A percentile compares a stretch with the other conserved stretches of the same genome.
phyloP scores from a whole-genome alignment of 1,140 invertebrate species.

The Macrotrachela quadricornifera region DNA sequence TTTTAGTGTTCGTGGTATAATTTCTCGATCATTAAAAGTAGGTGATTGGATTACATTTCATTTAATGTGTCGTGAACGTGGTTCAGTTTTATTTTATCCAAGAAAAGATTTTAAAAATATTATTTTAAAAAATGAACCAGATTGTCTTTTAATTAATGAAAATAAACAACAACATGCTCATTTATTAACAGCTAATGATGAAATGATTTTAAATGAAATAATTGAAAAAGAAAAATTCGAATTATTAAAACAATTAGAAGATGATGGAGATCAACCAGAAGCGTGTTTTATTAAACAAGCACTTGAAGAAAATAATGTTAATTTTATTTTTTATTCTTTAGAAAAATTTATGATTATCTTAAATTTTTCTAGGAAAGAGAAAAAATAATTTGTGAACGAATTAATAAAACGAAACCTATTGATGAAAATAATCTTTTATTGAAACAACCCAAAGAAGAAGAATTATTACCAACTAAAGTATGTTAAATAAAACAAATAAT shows the following conservation, averaged over 20 bases:
- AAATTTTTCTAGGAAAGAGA: slow-evolving; percentile 32
- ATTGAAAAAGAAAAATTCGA: slow-evolving; percentile 48
- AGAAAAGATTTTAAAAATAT: neutral
- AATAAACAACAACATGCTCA: neutral
- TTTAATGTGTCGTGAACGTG: neutral
- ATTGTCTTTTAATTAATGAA: too few relatives aligned
- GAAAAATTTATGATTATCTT: too few relatives aligned
- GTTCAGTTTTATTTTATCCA: neutral
- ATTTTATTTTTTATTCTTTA: too few relatives aligned
- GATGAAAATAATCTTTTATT: neutral
- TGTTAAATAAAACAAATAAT: too few relatives aligned
- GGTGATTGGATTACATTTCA: neutral
- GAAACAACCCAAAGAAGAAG: neutral
- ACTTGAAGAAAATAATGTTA: slow-evolving; percentile 21
- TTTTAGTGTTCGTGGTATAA: neutral
- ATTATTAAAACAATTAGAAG: slow-evolving; percentile 38
- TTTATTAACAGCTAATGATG: slow-evolving; percentile 7
- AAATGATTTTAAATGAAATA: slow-evolving; percentile 43
- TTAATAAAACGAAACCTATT: neutral
- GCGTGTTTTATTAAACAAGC: slow-evolving; percentile 62
- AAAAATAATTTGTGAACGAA: slow-evolving; percentile 16
- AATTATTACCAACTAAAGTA: neutral
- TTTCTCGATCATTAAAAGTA: neutral
- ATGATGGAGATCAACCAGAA: slow-evolving; percentile 50
- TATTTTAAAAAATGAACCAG: too few relatives aligned